phyloP scores from a whole-genome alignment of 2,888 invertebrate genomes.

The Eurytoma adleriae region DNA sequence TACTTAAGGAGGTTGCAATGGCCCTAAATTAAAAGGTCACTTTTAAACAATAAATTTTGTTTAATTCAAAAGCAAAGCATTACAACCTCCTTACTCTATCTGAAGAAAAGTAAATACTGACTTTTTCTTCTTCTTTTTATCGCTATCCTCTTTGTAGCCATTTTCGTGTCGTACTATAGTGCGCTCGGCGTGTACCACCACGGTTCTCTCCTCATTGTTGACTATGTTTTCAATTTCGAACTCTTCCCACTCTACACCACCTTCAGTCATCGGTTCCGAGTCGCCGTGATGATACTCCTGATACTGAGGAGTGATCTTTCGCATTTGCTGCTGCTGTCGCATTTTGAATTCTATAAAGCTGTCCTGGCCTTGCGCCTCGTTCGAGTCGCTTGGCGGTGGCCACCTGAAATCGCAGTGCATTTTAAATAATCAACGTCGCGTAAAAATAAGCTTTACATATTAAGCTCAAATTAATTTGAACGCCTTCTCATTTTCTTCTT shows the following conservation, averaged over 20 bases:
- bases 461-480: background rate
- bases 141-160: slow-evolving; percentile 70
- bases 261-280: slow-evolving; percentile 70
- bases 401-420: slow-evolving; percentile 77
- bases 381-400: slow-evolving; percentile 91
- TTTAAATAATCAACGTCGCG: background rate
- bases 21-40: background rate
- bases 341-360: slow-evolving; percentile 93
- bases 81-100: slow-evolving; percentile 31
- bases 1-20: slow-evolving; percentile 31
- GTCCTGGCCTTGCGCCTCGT: slow-evolving; percentile 82
- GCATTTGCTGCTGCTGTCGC: slow-evolving; percentile 82
- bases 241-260: slow-evolving; percentile 89
- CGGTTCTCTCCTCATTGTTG: slow-evolving; percentile 67
- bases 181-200: slow-evolving; percentile 61
- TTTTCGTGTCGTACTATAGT: slow-evolving; percentile 68
- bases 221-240: slow-evolving; percentile 83
- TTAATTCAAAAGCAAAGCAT: slow-evolving; percentile 1
- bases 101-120: slow-evolving; percentile 58
- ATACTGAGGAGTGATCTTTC: slow-evolving; percentile 87
- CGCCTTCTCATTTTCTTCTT: background rate
- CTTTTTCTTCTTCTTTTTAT: slow-evolving; percentile 73
- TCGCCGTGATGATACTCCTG: slow-evolving; percentile 76
- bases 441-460: background rate
- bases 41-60: background rate